Evolutionary conservation across 2,113 vertebrate species (phyloP).

Genomic region (Oxyura jamaicensis): DNA sequence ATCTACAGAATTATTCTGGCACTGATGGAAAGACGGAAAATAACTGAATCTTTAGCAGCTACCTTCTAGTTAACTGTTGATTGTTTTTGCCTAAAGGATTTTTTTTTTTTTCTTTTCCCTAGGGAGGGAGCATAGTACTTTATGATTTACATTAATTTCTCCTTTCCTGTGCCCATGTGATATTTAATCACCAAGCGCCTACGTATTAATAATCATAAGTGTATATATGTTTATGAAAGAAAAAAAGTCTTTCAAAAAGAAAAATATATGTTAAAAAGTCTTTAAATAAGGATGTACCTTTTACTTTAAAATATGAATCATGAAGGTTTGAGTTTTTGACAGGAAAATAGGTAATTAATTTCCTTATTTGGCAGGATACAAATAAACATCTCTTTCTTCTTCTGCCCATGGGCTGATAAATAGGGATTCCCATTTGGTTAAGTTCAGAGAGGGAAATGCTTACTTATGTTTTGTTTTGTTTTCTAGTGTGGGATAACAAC

Average conservation of each 20-base stretch:
- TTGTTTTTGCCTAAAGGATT: neutral
- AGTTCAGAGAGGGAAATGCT: neutral
- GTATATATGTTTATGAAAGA: neutral
- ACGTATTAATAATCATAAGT: neutral
- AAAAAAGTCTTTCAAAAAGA: neutral
- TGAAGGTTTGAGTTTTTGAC: neutral
- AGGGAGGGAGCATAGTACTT: neutral
- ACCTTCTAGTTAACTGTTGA: neutral
- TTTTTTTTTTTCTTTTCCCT: neutral
- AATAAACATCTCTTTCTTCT: neutral
- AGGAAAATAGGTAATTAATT: neutral
- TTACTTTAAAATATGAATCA: neutral
- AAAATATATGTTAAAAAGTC: neutral
- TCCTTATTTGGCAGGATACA: neutral
- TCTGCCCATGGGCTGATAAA: neutral
- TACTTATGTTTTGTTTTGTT: neutral
- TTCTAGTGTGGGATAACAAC: neutral
- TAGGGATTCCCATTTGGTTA: neutral
- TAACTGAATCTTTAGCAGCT: neutral
- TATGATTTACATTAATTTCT: neutral
- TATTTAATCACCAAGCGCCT: neutral
- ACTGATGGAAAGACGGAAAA: neutral
- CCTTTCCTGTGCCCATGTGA: neutral
- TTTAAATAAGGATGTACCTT: neutral
- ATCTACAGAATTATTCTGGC: neutral